Conservation (phyloP, 2,113 vertebrate genomes). For the Collichthys lucidus region DNA sequence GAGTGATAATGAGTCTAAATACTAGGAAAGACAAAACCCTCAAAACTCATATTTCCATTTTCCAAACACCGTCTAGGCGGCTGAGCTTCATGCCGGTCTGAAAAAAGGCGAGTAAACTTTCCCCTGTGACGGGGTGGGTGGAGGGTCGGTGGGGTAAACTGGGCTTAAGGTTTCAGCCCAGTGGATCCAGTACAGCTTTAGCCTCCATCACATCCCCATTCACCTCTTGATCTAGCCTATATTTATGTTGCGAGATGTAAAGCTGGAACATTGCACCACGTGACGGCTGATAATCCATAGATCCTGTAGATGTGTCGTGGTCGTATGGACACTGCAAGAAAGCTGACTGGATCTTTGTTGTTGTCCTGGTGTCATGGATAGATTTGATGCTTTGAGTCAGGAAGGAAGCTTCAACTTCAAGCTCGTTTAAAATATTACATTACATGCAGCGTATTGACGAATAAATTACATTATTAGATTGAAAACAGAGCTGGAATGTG, state of each 20-base stretch:
- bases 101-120: background rate
- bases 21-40: background rate
- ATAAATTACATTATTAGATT: background rate
- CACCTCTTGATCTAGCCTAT: constrained; percentile 33
- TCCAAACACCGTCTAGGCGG: background rate
- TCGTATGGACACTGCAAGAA: background rate
- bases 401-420: background rate
- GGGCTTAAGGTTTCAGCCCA: constrained; percentile 1
- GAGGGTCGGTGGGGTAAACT: background rate
- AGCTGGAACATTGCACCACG: constrained; percentile 20
- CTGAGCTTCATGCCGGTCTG: background rate
- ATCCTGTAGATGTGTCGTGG: constrained; percentile 9
- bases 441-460: too few relatives aligned
- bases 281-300: constrained; percentile 54
- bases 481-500: background rate
- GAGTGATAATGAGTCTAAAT: background rate
- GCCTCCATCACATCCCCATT: background rate
- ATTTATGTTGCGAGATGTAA: constrained; percentile 46
- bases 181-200: constrained; percentile 14
- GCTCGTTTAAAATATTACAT: background rate
- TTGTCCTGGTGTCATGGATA: background rate
- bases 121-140: background rate
- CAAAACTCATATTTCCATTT: background rate
- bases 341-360: background rate
- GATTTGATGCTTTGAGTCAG: background rate